Percentiles rank a stretch among this genome's conserved stretches.
phyloP scores from a whole-genome alignment of 2,113 vertebrate species.

The Zapornia atra region DNA sequence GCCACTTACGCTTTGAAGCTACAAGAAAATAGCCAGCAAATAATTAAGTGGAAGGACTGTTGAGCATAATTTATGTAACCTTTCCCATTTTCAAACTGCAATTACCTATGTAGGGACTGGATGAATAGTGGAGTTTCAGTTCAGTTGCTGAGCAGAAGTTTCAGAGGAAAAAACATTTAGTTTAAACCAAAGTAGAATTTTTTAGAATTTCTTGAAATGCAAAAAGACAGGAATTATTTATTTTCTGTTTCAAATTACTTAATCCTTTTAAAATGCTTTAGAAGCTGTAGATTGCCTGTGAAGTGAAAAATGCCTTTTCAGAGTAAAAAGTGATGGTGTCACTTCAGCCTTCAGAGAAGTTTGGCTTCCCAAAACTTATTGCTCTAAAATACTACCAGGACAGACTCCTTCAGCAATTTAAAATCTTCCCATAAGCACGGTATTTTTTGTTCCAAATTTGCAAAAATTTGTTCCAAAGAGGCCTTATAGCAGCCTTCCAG shows the following conservation, averaged over 20 bases:
- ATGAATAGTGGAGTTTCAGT: slow-evolving; percentile 55
- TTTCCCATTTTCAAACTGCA: slow-evolving; percentile 45
- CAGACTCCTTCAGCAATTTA: background rate
- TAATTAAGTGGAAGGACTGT: slow-evolving; percentile 23
- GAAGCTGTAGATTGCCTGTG: slow-evolving; percentile 12
- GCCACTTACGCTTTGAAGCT: slow-evolving; percentile 35
- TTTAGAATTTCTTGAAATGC: slow-evolving; percentile 47
- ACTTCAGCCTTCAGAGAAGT: background rate
- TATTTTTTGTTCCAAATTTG: background rate
- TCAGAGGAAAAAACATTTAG: slow-evolving; percentile 23
- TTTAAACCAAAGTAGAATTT: slow-evolving; percentile 47
- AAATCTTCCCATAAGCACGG: background rate
- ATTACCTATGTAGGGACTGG: slow-evolving; percentile 13
- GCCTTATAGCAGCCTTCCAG: no score
- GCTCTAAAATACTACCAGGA: background rate
- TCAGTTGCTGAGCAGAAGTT: slow-evolving; percentile 9
- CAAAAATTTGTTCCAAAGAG: background rate
- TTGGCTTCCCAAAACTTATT: background rate
- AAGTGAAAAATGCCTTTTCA: slow-evolving; percentile 19
- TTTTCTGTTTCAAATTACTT: slow-evolving; percentile 62
- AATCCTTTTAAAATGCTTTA: slow-evolving; percentile 53
- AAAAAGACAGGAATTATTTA: slow-evolving; percentile 24
- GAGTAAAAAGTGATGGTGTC: background rate
- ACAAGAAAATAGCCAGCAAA: slow-evolving; percentile 47
- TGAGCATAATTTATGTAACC: slow-evolving; percentile 58